These are phyloP conservation scores for Chrysemys picta DNA, from an alignment of 2,113 vertebrate species.

Conservation along the genomic window DNA sequence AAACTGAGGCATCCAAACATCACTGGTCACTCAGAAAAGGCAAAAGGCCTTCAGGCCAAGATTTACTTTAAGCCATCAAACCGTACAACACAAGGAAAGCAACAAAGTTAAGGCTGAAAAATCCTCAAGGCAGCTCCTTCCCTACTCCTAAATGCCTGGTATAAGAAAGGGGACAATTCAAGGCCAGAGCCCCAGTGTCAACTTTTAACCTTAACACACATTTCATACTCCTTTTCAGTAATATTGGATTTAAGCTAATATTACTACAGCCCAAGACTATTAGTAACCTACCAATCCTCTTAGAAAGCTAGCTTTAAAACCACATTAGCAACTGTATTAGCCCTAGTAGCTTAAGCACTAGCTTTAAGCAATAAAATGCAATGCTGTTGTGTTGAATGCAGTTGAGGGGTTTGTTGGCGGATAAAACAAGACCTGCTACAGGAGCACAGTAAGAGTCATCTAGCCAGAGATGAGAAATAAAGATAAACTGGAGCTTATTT, in stretches of 20 bases:
- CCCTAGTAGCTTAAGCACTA: constrained; percentile 61
- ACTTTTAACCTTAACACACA: not conserved
- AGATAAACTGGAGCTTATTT: not conserved
- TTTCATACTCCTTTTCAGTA: accelerated
- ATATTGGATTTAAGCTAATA: not conserved
- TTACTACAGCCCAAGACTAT: constrained; percentile 1
- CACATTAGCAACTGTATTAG: constrained; percentile 58
- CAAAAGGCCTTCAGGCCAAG: not conserved
- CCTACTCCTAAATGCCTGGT: not conserved
- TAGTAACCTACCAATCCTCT: constrained; percentile 51
- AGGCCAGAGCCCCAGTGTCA: not conserved
- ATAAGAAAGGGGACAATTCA: not conserved
- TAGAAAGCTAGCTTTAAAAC: constrained; percentile 63
- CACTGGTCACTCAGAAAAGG: accelerated
- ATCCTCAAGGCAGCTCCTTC: accelerated
- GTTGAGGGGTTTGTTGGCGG: not conserved
- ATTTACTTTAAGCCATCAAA: not conserved
- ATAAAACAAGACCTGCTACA: not conserved
- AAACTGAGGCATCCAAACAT: not conserved
- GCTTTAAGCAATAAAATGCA: constrained; percentile 44
- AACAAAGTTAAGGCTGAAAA: accelerated
- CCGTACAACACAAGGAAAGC: accelerated
- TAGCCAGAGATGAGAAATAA: not conserved
- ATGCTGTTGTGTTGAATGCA: not conserved
- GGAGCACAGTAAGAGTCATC: not conserved